phyloP scores from a whole-genome alignment of 2,113 vertebrate genomes.

The Jaculus jaculus region DNA sequence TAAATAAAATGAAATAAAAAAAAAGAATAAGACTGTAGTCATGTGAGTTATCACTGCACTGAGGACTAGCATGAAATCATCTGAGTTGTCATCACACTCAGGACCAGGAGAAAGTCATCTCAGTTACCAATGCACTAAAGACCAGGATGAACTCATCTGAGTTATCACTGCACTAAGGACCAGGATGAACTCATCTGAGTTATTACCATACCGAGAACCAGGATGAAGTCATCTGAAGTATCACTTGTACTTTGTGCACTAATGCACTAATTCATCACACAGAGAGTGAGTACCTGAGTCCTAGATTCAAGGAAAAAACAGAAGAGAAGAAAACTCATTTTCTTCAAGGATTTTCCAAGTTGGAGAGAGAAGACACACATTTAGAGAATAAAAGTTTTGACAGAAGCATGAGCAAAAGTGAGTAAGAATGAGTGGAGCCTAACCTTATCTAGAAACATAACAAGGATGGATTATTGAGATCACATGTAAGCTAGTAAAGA shows the following conservation, averaged over 20 bases:
- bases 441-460: neutral
- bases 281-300: neutral
- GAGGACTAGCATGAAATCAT: too few relatives aligned
- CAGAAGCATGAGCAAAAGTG: neutral
- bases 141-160: neutral
- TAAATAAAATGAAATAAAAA: too few relatives aligned
- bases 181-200: neutral
- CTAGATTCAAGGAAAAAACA: neutral
- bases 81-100: too few relatives aligned
- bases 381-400: neutral
- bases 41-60: slow-evolving; percentile 40
- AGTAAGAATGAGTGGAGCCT: neutral
- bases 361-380: too few relatives aligned
- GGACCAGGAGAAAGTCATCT: neutral
- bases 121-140: neutral
- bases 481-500: neutral
- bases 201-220: neutral
- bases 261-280: neutral
- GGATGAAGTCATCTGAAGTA: neutral
- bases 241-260: neutral
- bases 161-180: slow-evolving; percentile 5
- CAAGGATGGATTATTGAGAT: neutral
- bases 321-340: neutral
- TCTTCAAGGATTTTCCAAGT: neutral
- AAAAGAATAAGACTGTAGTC: neutral